Percentiles rank a stretch among this genome's conserved stretches.
phyloP scores from a whole-genome alignment of 2,797 vertebrate genomes.

The Hyperoplus lanceolatus region DNA sequence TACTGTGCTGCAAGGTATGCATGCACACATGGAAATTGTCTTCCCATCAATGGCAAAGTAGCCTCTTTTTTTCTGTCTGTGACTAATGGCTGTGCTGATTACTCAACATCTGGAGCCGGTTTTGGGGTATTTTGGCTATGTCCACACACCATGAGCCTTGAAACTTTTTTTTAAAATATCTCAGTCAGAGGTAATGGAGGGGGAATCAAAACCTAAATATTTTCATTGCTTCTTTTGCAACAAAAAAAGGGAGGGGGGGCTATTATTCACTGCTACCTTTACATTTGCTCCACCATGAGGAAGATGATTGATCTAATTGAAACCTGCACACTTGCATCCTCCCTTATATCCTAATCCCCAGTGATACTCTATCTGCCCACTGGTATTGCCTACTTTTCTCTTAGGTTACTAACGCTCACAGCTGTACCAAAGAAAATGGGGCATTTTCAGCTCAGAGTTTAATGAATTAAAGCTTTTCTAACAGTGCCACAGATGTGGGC shows the following conservation, averaged over 20 bases:
- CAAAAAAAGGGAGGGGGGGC: background rate
- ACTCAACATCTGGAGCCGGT: conserved; percentile 81
- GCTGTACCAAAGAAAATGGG: conserved; percentile 33
- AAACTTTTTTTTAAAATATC: conserved; percentile 47
- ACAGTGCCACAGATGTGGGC: conserved; percentile 49
- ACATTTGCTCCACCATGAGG: conserved; percentile 19
- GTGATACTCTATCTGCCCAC: conserved; percentile 10
- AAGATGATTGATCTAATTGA: conserved; percentile 22
- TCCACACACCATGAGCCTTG: conserved; percentile 61
- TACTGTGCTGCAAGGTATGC: conserved; percentile 58
- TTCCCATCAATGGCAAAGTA: conserved; percentile 53
- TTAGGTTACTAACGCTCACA: conserved; percentile 20
- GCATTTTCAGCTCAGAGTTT: conserved; percentile 35
- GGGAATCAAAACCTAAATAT: conserved; percentile 25
- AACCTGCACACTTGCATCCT: conserved; percentile 22
- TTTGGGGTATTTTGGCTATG: conserved; percentile 70
- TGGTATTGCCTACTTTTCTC: conserved; percentile 9
- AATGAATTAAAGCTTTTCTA: conserved; percentile 63
- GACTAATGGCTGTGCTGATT: conserved; percentile 74
- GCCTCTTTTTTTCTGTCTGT: conserved; percentile 59
- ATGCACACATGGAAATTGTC: conserved; percentile 71
- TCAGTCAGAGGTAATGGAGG: conserved; percentile 30
- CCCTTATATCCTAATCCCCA: conserved; percentile 24
- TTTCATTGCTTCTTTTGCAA: conserved; percentile 38
- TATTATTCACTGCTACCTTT: conserved; percentile 9